Percentiles rank a stretch among this genome's conserved stretches.
These are phyloP conservation scores for Drosophila tsacasi DNA, from an alignment of 1,140 invertebrate genomes.

Conservation along the genomic window DNA sequence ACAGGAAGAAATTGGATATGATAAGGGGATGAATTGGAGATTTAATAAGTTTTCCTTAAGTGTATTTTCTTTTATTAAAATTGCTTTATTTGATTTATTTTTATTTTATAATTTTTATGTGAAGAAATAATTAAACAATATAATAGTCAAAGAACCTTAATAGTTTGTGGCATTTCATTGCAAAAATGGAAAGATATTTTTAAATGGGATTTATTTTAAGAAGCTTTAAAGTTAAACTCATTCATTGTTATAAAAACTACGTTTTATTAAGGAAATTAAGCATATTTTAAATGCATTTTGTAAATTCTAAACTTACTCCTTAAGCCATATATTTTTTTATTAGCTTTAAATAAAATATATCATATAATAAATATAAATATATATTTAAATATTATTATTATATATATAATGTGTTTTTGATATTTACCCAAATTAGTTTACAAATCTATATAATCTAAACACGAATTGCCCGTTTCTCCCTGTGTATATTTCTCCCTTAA, in stretches of 20 bases:
- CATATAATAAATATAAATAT: neutral
- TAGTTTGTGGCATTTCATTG: no score
- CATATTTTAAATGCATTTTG: neutral
- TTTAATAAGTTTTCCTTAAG: neutral
- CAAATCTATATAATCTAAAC: neutral
- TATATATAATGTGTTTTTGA: no score
- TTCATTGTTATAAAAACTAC: neutral
- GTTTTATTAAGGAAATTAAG: neutral
- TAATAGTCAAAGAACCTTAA: neutral
- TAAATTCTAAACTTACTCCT: neutral
- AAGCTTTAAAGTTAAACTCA: neutral
- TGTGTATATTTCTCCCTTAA: conserved; percentile 54
- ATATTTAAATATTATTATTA: neutral
- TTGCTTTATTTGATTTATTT: no score
- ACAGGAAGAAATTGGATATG: conserved; percentile 2
- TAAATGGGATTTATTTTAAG: neutral
- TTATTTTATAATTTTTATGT: neutral
- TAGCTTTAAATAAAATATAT: no score
- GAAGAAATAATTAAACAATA: neutral
- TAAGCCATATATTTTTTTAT: neutral
- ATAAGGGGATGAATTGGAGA: neutral
- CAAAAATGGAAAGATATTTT: no score
- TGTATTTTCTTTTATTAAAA: neutral
- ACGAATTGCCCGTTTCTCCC: neutral
- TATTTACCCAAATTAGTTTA: no score